Conservation (phyloP, 2,888 invertebrate species). For the Scaptomyza parva region DNA sequence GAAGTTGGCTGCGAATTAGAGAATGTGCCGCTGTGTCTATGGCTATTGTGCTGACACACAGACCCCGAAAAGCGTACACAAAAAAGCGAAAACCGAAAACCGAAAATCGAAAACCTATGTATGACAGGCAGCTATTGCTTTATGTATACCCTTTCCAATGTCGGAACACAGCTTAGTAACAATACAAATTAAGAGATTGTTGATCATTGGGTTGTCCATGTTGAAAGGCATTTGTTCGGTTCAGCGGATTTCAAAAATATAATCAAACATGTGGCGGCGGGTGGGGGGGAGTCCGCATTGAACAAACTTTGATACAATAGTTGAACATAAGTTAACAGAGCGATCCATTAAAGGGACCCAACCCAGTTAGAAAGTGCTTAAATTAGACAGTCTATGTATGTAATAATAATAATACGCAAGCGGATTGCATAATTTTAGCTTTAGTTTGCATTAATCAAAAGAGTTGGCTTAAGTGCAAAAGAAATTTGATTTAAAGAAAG, state of each 20-base stretch:
- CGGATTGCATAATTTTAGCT: background rate
- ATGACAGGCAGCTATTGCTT: constrained; percentile 27
- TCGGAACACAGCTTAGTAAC: constrained; percentile 17
- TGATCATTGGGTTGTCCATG: constrained; percentile 21
- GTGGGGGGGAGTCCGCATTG: no score
- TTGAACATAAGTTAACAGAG: constrained; percentile 1
- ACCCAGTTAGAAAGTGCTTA: constrained; percentile 17
- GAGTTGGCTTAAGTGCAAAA: no score
- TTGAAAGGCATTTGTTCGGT: constrained; percentile 32
- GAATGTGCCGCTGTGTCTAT: constrained; percentile 19
- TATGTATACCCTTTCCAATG: constrained; percentile 51
- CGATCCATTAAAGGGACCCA: constrained; percentile 14
- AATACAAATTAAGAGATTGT: constrained; percentile 48
- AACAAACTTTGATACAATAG: background rate
- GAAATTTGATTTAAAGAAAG: background rate
- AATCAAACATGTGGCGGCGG: background rate
- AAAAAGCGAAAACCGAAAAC: background rate
- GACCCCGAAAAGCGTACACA: constrained; percentile 1
- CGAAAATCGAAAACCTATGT: constrained; percentile 30
- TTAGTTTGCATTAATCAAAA: background rate
- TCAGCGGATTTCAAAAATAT: constrained; percentile 17
- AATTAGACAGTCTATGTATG: background rate
- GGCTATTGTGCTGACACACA: constrained; percentile 28
- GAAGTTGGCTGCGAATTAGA: constrained; percentile 39
- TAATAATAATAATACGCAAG: background rate